A percentile compares a stretch with the other conserved stretches of the same genome.
These are phyloP conservation scores for Atta cephalotes DNA, from an alignment of 1,140 invertebrate genomes.

Conservation along the genomic window DNA sequence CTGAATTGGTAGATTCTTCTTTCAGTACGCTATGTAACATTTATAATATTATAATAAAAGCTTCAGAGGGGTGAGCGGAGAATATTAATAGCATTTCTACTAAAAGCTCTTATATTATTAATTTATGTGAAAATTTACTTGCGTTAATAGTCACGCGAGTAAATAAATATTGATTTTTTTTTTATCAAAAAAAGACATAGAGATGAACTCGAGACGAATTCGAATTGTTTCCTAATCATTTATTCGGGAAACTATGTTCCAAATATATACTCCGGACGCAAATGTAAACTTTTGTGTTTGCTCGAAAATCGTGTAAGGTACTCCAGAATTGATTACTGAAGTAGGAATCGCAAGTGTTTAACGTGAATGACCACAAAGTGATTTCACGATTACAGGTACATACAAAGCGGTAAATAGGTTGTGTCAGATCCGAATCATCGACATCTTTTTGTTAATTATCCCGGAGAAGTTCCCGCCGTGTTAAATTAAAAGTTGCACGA, in stretches of 20 bases:
- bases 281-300: conserved; percentile 4
- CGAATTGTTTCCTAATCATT: not conserved
- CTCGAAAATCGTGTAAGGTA: not conserved
- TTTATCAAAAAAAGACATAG: not conserved
- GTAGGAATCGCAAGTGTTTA: not conserved
- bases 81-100: not conserved
- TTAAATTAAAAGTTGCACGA: not conserved
- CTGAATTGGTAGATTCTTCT: not conserved
- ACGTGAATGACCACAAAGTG: not conserved
- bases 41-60: conserved; percentile 34
- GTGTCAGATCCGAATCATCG: not conserved
- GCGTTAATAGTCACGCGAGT: not conserved
- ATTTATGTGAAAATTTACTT: conserved; percentile 21
- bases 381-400: conserved; percentile 19
- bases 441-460: not conserved
- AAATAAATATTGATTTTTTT: conserved; percentile 21
- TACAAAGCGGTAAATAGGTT: not conserved
- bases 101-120: conserved; percentile 9
- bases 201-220: conserved; percentile 4
- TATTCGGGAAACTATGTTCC: not conserved
- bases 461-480: not conserved
- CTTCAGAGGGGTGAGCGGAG: no score
- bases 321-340: not conserved
- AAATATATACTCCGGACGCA: not conserved
- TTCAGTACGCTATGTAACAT: not conserved